Percentiles rank a stretch among this genome's conserved stretches.
Evolutionary conservation across 2,113 vertebrate species (phyloP).

Genomic region (Equus przewalskii): DNA sequence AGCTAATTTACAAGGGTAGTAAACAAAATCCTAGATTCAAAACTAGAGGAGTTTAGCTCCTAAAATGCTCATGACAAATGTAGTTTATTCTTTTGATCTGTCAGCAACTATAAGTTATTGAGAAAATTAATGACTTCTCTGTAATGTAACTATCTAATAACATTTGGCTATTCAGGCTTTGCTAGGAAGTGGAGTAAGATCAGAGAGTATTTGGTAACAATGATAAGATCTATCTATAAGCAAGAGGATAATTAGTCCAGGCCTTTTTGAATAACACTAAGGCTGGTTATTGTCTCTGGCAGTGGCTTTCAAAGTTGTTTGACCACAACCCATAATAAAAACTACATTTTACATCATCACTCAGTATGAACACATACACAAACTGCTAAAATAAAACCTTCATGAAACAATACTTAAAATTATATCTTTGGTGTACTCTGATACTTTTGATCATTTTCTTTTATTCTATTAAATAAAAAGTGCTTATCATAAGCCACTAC

Average conservation of each 20-base stretch:
- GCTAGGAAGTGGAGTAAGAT: background rate
- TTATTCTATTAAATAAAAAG: constrained; percentile 30
- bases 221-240: background rate
- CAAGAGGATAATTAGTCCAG: background rate
- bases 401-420: background rate
- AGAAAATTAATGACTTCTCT: constrained; percentile 6
- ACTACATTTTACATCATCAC: background rate
- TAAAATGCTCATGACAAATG: background rate
- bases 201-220: background rate
- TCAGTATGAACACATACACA: background rate
- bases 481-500: background rate
- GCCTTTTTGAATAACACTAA: background rate
- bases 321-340: background rate
- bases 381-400: background rate
- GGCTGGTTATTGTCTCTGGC: background rate
- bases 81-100: background rate
- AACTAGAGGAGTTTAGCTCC: background rate
- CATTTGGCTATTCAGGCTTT: background rate
- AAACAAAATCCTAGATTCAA: background rate
- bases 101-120: background rate
- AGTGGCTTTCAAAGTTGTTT: constrained; percentile 14
- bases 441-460: background rate
- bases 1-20: background rate
- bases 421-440: background rate
- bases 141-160: constrained; percentile 3